Percentiles rank a stretch among this genome's conserved stretches.
Conservation (phyloP, 2,797 vertebrate species). For the Chromis chromis region DNA sequence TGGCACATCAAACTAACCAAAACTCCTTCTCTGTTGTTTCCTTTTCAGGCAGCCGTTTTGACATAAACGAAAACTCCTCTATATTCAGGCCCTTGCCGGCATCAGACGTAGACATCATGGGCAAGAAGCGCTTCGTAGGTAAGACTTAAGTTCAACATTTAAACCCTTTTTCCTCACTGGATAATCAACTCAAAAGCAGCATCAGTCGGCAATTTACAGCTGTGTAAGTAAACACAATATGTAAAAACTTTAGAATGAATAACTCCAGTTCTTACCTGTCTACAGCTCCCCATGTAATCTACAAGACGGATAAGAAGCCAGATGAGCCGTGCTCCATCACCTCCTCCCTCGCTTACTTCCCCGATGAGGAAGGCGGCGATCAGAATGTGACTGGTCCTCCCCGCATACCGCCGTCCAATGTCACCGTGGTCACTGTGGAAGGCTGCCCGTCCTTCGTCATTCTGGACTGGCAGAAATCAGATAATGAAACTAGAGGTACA, state of each 20-base stretch:
- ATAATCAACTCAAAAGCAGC: not conserved
- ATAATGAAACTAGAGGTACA: slow-evolving; percentile 95
- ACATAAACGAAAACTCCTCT: slow-evolving; percentile 86
- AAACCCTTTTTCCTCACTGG: too few species aligned
- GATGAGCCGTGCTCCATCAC: slow-evolving; percentile 96
- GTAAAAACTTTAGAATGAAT: not conserved
- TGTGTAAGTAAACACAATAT: not conserved
- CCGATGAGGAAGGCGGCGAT: slow-evolving; percentile 86
- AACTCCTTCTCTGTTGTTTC: slow-evolving; percentile 46
- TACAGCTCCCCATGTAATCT: slow-evolving; percentile 92
- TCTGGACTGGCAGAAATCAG: slow-evolving; percentile 92
- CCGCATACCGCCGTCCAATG: slow-evolving; percentile 90
- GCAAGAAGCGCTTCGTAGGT: slow-evolving; percentile 93
- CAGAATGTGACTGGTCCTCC: slow-evolving; percentile 88
- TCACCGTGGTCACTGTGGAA: slow-evolving; percentile 96
- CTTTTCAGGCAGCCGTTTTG: slow-evolving; percentile 77
- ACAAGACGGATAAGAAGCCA: slow-evolving; percentile 91
- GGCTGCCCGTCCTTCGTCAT: slow-evolving; percentile 96
- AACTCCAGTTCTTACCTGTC: not conserved
- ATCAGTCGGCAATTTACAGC: too few species aligned
- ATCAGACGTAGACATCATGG: slow-evolving; percentile 91
- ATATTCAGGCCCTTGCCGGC: slow-evolving; percentile 91
- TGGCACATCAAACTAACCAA: slow-evolving; percentile 54
- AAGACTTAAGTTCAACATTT: slow-evolving; percentile 40
- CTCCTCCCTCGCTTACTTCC: slow-evolving; percentile 90